A percentile compares a stretch with the other conserved stretches of the same genome.
Evolutionary conservation across 2,888 invertebrate genomes (phyloP).

Genomic region (Osedax fenrisi): DNA sequence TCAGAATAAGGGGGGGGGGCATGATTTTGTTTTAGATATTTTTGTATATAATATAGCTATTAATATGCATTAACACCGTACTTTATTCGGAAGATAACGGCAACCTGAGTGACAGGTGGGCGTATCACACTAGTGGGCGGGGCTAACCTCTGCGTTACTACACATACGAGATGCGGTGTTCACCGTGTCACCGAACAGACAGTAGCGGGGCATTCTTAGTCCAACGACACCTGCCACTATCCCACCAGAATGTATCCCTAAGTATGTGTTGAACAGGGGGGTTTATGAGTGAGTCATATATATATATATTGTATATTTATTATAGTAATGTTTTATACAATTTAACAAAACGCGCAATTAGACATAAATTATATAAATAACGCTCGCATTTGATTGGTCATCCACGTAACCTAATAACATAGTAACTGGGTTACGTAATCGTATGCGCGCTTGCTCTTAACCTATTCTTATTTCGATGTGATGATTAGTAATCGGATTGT

Average conservation of each 20-base stretch:
- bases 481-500: conserved; percentile 21
- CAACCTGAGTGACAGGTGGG: not conserved
- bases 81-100: not conserved
- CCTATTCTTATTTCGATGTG: conserved; percentile 28
- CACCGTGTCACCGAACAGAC: conserved; percentile 22
- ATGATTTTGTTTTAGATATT: too few relatives aligned
- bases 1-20: too few relatives aligned
- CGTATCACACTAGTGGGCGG: not conserved
- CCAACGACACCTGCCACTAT: conserved; percentile 30
- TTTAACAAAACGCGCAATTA: not conserved
- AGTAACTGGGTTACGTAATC: too few relatives aligned
- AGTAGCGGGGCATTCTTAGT: conserved; percentile 24
- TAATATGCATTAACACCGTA: too few relatives aligned
- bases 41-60: too few relatives aligned
- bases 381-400: too few relatives aligned
- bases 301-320: not conserved
- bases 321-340: not conserved
- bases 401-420: too few relatives aligned
- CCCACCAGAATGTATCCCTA: conserved; percentile 26
- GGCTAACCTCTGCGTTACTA: conserved; percentile 21
- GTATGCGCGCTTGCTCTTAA: not conserved
- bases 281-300: not conserved
- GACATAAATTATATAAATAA: not conserved
- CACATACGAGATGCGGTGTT: conserved; percentile 24
- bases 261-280: not conserved